phyloP scores from a whole-genome alignment of 2,888 invertebrate genomes.

The Apodemia zela region DNA sequence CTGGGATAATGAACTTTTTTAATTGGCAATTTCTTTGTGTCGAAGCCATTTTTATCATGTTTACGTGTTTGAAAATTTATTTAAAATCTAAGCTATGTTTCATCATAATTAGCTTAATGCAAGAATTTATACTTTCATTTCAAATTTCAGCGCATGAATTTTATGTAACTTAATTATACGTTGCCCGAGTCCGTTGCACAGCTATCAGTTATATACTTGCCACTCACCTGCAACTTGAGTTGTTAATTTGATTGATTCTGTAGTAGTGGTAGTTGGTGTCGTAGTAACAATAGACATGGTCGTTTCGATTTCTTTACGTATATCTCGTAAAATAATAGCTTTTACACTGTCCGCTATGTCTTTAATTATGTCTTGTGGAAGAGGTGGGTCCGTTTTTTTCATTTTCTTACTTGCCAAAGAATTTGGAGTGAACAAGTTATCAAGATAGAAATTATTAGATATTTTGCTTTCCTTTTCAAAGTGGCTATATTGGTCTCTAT shows the following conservation, averaged over 20 bases:
- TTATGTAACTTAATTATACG: no score
- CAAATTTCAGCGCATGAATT: no score
- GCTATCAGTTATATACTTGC: no score
- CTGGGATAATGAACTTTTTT: no score
- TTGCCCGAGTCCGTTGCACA: no score
- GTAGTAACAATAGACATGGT: conserved; percentile 25
- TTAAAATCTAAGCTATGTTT: no score
- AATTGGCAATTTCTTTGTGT: no score
- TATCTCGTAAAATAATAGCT: conserved; percentile 50
- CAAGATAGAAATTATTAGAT: conserved; percentile 1
- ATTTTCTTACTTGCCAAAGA: neutral
- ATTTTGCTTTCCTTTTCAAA: neutral
- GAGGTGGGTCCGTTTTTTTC: conserved; percentile 9
- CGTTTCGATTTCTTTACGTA: conserved; percentile 37
- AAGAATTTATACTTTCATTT: no score
- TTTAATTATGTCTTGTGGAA: conserved; percentile 39
- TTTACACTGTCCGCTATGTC: conserved; percentile 57
- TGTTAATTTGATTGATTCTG: conserved; percentile 17
- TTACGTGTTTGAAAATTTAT: no score
- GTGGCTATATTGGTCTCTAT: neutral
- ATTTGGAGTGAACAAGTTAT: neutral
- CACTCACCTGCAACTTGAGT: conserved; percentile 12
- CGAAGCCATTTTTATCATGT: no score
- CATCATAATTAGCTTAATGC: no score
- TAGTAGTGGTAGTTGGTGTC: conserved; percentile 22